These are phyloP conservation scores for Rhagonycha lutea DNA, from an alignment of 2,888 invertebrate genomes.

Conservation along the genomic window DNA sequence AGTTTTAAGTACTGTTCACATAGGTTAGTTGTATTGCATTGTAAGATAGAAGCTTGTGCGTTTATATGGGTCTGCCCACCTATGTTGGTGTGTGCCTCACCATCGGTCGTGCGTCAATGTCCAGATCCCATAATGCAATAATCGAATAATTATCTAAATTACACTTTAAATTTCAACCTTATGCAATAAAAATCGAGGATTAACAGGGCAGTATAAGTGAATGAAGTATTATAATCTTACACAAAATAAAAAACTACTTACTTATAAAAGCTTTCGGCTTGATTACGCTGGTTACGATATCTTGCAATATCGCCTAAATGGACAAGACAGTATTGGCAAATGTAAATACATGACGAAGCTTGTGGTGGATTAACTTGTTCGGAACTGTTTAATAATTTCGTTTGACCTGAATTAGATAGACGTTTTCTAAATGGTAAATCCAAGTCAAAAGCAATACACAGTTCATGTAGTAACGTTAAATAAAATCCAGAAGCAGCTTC, in stretches of 20 bases:
- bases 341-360: conserved; percentile 77
- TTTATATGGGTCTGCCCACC: too few relatives aligned
- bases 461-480: conserved; percentile 77
- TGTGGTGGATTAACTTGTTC: conserved; percentile 57
- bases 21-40: too few relatives aligned
- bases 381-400: conserved; percentile 36
- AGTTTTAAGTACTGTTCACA: too few relatives aligned
- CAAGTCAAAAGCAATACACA: conserved; percentile 79
- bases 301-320: conserved; percentile 87
- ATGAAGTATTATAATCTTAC: neutral
- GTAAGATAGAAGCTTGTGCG: too few relatives aligned
- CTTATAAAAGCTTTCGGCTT: conserved; percentile 85
- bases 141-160: too few relatives aligned
- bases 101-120: too few relatives aligned
- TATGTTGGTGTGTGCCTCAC: too few relatives aligned
- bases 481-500: conserved; percentile 88
- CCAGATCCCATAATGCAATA: too few relatives aligned
- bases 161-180: too few relatives aligned
- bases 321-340: conserved; percentile 86
- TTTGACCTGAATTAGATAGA: conserved; percentile 49
- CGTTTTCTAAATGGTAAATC: conserved; percentile 75
- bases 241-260: conserved; percentile 42
- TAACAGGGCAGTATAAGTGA: too few relatives aligned
- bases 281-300: conserved; percentile 78
- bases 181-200: too few relatives aligned